Conservation (phyloP, 2,797 vertebrate genomes). For the Lepus oiostolus region DNA sequence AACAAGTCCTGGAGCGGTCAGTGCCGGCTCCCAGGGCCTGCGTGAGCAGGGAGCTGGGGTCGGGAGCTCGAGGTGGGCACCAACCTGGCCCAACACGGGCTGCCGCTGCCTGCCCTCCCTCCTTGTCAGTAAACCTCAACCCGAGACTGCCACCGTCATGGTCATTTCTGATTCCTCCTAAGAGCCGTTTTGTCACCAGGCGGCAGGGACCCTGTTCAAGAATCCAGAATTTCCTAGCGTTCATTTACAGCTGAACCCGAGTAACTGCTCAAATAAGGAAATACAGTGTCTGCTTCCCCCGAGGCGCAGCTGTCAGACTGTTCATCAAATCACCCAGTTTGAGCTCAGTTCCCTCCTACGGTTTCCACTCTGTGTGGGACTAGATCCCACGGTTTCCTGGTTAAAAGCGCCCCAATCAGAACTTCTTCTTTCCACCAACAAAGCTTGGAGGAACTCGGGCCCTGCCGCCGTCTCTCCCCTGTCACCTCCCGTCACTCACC, state of each 20-base stretch:
- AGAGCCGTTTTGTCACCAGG: background rate
- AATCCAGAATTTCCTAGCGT: background rate
- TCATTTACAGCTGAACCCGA: background rate
- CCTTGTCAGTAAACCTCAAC: conserved; percentile 61
- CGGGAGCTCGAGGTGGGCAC: too few relatives aligned
- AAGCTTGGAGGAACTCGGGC: background rate
- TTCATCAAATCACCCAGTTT: background rate
- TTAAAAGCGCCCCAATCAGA: background rate
- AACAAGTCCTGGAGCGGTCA: too few relatives aligned
- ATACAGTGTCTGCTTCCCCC: background rate
- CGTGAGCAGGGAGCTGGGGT: too few relatives aligned
- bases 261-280: background rate
- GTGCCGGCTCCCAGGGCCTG: too few relatives aligned
- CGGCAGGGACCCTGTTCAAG: background rate
- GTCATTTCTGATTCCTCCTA: conserved; percentile 4
- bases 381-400: too few relatives aligned
- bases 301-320: background rate
- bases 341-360: background rate
- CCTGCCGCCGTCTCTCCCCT: background rate
- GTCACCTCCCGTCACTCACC: conserved; percentile 89
- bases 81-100: too few relatives aligned
- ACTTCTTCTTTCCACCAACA: too few relatives aligned
- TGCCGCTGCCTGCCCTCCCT: too few relatives aligned
- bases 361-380: background rate
- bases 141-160: background rate